Percentiles rank a stretch among this genome's conserved stretches.
Evolutionary conservation across 2,113 vertebrate genomes (phyloP).

Genomic region (Barnardius zonarius): DNA sequence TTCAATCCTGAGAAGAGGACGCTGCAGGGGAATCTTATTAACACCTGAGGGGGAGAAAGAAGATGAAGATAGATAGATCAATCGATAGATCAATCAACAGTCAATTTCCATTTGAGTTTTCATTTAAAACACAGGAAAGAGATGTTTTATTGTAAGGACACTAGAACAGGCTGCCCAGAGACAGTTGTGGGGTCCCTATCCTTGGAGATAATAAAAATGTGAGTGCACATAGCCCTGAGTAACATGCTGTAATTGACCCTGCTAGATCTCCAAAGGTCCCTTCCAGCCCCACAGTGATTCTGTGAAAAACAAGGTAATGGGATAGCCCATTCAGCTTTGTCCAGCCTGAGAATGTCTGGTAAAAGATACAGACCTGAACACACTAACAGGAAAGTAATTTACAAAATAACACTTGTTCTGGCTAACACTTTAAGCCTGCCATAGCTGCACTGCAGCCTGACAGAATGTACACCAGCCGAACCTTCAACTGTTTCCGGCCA

Average conservation of each 20-base stretch:
- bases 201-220: not conserved
- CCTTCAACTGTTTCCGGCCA: not conserved
- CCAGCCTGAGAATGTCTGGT: not conserved
- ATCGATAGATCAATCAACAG: not conserved
- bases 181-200: not conserved
- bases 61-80: not conserved
- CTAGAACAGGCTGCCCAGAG: not conserved
- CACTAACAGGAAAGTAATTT: not conserved
- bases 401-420: conserved; percentile 4
- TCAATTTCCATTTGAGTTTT: not conserved
- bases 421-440: not conserved
- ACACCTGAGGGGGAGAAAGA: not conserved
- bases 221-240: not conserved
- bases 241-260: not conserved
- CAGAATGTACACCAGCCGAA: not conserved
- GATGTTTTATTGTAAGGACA: not conserved
- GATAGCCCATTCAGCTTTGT: not conserved
- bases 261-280: not conserved
- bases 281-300: not conserved
- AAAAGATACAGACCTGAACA: not conserved
- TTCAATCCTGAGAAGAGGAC: not conserved
- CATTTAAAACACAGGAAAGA: not conserved
- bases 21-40: not conserved
- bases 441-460: not conserved
- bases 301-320: not conserved